A percentile compares a stretch with the other conserved stretches of the same genome.
These are phyloP conservation scores for Bergia sp. DNA, from an alignment of 92 coral and sea anemone species.

Conservation along the genomic window DNA sequence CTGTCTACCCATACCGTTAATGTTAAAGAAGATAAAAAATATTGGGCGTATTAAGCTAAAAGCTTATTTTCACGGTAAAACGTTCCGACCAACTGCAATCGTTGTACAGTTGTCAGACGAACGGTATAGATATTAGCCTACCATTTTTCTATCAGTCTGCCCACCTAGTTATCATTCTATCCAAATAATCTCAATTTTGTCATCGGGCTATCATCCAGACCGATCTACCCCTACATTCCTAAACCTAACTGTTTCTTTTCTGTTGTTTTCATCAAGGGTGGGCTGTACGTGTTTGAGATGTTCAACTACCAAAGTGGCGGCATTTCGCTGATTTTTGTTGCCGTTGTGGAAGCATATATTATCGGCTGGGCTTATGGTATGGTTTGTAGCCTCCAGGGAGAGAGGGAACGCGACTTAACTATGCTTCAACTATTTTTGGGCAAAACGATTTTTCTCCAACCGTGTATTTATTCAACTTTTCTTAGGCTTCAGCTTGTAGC, in stretches of 20 bases:
- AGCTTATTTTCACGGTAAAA: too few species aligned
- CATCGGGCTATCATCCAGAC: too few species aligned
- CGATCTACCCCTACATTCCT: not conserved
- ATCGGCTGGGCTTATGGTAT: constrained; percentile 47
- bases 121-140: too few species aligned
- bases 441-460: too few species aligned
- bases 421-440: too few species aligned
- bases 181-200: not conserved
- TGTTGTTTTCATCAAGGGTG: constrained; percentile 4
- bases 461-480: not conserved
- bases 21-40: too few species aligned
- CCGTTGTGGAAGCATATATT: constrained; percentile 33
- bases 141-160: not conserved
- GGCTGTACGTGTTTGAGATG: constrained; percentile 46
- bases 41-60: too few species aligned
- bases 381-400: not conserved
- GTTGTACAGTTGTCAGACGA: too few species aligned
- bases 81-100: too few species aligned
- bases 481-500: too few species aligned
- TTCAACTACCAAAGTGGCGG: constrained; percentile 46
- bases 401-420: not conserved
- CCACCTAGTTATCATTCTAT: too few species aligned
- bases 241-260: not conserved
- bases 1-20: not conserved
- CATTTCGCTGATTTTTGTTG: constrained; percentile 35